phyloP scores from a whole-genome alignment of 2,888 invertebrate species.

The Apomyelois bistriatella region DNA sequence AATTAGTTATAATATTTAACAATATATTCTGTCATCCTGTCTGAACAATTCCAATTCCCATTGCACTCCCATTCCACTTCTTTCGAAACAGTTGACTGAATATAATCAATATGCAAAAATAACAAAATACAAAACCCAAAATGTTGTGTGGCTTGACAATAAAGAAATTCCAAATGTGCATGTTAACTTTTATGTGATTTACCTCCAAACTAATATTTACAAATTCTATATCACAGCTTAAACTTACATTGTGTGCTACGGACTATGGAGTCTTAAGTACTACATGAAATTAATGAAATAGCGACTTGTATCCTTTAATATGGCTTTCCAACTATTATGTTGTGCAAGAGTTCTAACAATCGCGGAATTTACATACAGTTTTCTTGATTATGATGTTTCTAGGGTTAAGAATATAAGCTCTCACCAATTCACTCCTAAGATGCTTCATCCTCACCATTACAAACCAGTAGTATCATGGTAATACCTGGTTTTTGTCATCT shows the following conservation, averaged over 20 bases:
- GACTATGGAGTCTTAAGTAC: conserved; percentile 22
- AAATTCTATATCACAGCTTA: conserved; percentile 77
- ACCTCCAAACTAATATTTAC: conserved; percentile 54
- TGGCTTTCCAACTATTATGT: neutral
- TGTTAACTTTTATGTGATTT: conserved; percentile 26
- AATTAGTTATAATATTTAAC: conserved; percentile 19
- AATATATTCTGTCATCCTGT: neutral
- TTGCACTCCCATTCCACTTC: neutral
- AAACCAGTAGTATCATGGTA: no score
- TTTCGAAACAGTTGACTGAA: conserved; percentile 17
- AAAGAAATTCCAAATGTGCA: conserved; percentile 24
- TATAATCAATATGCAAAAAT: conserved; percentile 29
- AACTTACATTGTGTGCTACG: conserved; percentile 54
- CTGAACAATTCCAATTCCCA: neutral
- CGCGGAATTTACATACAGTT: no score
- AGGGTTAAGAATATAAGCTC: no score
- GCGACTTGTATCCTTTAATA: conserved; percentile 6
- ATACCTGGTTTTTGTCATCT: no score
- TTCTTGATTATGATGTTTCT: no score
- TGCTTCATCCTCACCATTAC: no score
- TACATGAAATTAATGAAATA: conserved; percentile 7
- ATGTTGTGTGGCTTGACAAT: conserved; percentile 23
- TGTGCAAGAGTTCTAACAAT: no score
- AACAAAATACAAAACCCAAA: conserved; percentile 25
- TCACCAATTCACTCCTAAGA: no score